Base-by-base conservation (phyloP, 2,113 vertebrate genomes). In the Acrocephalus kingi region DNA sequence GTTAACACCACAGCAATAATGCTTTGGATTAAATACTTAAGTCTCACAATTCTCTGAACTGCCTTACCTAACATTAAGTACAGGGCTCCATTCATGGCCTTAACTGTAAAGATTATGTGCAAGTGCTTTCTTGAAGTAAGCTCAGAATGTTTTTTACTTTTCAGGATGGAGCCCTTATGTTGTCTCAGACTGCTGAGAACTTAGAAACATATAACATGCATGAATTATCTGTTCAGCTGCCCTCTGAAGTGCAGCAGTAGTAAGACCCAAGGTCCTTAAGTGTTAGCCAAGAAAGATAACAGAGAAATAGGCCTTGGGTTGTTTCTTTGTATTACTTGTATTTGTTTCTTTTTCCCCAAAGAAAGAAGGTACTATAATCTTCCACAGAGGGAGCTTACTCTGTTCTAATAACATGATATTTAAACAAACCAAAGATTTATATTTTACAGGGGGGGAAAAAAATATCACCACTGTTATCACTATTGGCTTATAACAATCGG, bases 1-100 rank as follows among this genome's bases (percentile, higher is more conserved):
- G 52, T 66, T 92, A 93, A 92, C 46, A 55, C 51, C 64, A 87
- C 31, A 51, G 88, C 41, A 89, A 45, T 75, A 87, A 87, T 45
- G 41, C 80, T 78, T 52, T 56, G 54, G 81, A 93, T 94, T 95
- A 94, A 87, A 72, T 18, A 72, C 74, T 95, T 93, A 89, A 84
- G 91, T 89, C 89, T 51, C 62, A 46, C 80, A 82, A 18, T 89
- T 92, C 74, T 89, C 91, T 66, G 49, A 93, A 94, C 81, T 89
- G 66, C 58, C 66, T 95, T 87, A 93, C 87, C 87, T 89, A 89
- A 95, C 2, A 2, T 68, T 78, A 94, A 94, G 51, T 69, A 78
- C 54, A 73, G 73, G 73, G 62, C 58, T 81, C 68, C 82, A 87
- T 82, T 91, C 81, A 79, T 24, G 74, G 73, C 66, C 69, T 85